Evolutionary conservation across 2,113 vertebrate species (phyloP), one percentile per base, ranked within the genome.

Genomic region (Proteles cristata): DNA sequence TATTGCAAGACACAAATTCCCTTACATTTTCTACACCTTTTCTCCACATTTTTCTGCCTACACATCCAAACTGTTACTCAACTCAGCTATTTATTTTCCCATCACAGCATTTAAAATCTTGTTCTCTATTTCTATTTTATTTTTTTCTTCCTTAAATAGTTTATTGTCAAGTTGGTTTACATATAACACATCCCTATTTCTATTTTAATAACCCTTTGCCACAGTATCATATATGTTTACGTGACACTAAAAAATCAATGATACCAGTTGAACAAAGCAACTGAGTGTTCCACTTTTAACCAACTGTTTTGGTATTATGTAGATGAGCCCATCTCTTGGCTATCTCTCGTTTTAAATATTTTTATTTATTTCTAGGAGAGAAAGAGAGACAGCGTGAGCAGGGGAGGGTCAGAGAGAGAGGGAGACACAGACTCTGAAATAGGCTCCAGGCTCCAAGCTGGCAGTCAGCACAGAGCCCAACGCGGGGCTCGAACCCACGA

Each of bases 161-260:
- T 39, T 39, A 39, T 39, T 39, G 39, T 39, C 39, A 39, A 39
- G 39, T 39, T 39, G 39, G 39, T 39, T 39, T 39, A 39, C 39
- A 39, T 39, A 39, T 39, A 39, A 39, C 39, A 39, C 39, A 39
- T 96, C 66, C 87, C 8, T 79, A 39, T 65, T 92, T 88, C 69
- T 80, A 53, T 92, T 77, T 91, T 91, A 96, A 65, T 77, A 90
- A 50, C 7, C 26, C 9, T 50, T 83, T 95, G 21, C 31, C 74
- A 87, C 50, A 80, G n/a, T 66, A 88, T 91, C 31, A 88, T 76
- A 61, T 21, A 83, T 90, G 25, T 89, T 97, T 87, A 87, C 21
- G 61, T 39, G 53, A 66, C n/a, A 94, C 50, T 89, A 86, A 88
- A 96, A 91, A 97, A 95, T 43, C 92, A 96, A 94, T 76, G 7